Conservation (phyloP, 2,113 vertebrate genomes). For the Ursus arctos region DNA sequence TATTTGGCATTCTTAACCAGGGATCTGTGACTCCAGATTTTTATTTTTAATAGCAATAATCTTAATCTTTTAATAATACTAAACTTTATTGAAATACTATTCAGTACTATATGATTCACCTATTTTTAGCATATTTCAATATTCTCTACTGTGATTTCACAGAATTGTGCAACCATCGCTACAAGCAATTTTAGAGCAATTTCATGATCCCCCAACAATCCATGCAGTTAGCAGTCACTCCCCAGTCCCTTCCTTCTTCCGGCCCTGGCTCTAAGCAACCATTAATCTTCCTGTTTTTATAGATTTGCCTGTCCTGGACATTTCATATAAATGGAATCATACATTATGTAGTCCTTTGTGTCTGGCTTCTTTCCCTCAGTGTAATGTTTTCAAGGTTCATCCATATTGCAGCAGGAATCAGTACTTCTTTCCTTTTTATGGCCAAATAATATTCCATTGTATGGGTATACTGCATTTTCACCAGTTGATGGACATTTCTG, state of each 20-base stretch:
- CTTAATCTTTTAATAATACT: background rate
- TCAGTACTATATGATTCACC: background rate
- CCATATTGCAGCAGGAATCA: background rate
- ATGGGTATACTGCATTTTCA: background rate
- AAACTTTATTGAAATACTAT: background rate
- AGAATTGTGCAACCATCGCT: background rate
- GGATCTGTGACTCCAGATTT: background rate
- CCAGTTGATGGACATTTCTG: background rate
- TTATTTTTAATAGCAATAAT: background rate
- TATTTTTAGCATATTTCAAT: background rate
- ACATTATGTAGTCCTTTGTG: background rate
- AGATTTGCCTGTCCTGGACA: background rate
- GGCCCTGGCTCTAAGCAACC: background rate
- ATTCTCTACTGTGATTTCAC: background rate
- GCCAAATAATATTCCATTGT: background rate
- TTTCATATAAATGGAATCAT: background rate
- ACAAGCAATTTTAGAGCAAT: background rate
- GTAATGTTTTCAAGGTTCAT: background rate
- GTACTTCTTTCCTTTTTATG: background rate
- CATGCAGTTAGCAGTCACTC: background rate
- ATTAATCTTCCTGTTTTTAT: background rate
- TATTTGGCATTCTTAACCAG: background rate
- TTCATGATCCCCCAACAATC: background rate
- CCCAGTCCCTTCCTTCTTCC: background rate
- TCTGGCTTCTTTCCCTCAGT: background rate